phyloP scores from a whole-genome alignment of 2,113 vertebrate genomes.

The Xenopus laevis region DNA sequence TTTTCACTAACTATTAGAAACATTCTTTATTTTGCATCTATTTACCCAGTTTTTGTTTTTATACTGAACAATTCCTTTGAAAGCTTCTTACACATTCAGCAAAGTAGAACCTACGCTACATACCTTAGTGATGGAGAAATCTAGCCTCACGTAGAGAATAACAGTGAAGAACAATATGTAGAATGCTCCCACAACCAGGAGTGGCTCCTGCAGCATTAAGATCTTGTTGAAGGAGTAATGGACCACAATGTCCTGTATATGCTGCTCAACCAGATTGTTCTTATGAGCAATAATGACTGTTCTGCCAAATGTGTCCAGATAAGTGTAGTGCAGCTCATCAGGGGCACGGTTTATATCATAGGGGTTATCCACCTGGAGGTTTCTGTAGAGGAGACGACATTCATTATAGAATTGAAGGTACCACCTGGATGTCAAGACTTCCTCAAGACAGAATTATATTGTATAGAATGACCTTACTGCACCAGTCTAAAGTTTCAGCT shows the following conservation, averaged over 20 bases:
- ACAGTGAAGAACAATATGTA: constrained; percentile 97
- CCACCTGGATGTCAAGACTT: background rate
- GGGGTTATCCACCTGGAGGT: constrained; percentile 89
- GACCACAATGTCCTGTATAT: constrained; percentile 96
- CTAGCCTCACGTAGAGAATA: constrained; percentile 91
- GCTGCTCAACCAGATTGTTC: constrained; percentile 92
- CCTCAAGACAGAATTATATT: background rate
- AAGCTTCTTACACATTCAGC: too few species aligned
- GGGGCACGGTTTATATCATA: constrained; percentile 80
- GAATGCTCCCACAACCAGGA: constrained; percentile 92
- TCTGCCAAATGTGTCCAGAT: constrained; percentile 93
- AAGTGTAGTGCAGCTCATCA: constrained; percentile 91
- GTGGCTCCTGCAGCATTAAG: constrained; percentile 95
- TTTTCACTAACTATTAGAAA: too few species aligned
- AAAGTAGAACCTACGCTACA: background rate
- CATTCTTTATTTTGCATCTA: too few species aligned
- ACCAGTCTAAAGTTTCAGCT: too few species aligned
- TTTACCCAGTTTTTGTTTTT: too few species aligned
- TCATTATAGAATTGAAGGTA: background rate
- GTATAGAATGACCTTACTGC: too few species aligned
- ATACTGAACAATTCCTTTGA: too few species aligned
- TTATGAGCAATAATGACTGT: constrained; percentile 91
- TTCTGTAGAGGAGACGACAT: constrained; percentile 60
- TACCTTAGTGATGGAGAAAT: constrained; percentile 98
- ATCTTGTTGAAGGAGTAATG: constrained; percentile 77